Conservation (phyloP, 2,797 vertebrate genomes). For the Pangasius djambal region DNA sequence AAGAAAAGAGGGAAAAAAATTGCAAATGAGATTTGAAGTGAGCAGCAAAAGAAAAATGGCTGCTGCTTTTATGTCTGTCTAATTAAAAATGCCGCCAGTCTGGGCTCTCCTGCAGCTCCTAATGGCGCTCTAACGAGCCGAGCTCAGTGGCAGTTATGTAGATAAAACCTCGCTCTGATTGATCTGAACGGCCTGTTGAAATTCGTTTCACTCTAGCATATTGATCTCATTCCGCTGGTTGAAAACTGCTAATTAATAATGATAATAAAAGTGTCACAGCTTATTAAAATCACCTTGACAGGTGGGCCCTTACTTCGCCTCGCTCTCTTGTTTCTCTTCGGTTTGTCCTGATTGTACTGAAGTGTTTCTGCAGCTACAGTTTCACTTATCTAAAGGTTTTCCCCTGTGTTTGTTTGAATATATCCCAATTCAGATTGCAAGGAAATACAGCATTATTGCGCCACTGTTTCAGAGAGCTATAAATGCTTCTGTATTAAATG, state of each 20-base stretch:
- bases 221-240: constrained; percentile 93
- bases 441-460: not conserved
- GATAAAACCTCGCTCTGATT: constrained; percentile 88
- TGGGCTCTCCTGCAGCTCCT: constrained; percentile 80
- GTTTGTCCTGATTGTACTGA: constrained; percentile 1
- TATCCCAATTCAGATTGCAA: not conserved
- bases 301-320: constrained; percentile 40
- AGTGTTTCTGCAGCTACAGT: constrained; percentile 17
- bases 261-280: constrained; percentile 90
- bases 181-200: constrained; percentile 88
- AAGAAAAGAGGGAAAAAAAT: constrained; percentile 40
- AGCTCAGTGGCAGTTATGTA: constrained; percentile 91
- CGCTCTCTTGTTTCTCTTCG: constrained; percentile 8
- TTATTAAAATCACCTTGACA: constrained; percentile 81
- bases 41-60: constrained; percentile 85
- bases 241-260: constrained; percentile 94
- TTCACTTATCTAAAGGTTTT: constrained; percentile 12
- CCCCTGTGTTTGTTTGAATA: constrained; percentile 17
- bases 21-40: constrained; percentile 82
- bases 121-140: constrained; percentile 79
- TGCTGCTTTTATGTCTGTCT: constrained; percentile 84
- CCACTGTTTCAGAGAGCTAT: constrained; percentile 6
- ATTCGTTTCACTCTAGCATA: constrained; percentile 90
- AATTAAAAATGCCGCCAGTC: constrained; percentile 88
- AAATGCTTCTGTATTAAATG: constrained; percentile 31